Conservation (phyloP, 92 coral and sea anemone species). For the Actinernus sp. region DNA sequence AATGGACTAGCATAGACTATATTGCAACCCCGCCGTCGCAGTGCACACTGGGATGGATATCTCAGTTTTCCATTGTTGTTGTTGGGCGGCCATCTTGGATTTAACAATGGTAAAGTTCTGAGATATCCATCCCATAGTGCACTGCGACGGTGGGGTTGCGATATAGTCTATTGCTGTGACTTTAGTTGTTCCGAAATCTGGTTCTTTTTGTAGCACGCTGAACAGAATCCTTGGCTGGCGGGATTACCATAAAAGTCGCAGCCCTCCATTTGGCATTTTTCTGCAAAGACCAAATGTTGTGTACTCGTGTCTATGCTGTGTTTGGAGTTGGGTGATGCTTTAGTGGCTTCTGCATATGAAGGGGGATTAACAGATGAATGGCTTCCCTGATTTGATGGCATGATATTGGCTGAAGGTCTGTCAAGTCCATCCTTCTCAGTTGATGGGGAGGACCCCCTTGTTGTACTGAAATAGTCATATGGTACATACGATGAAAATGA, state of each 20-base stretch:
- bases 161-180: no score
- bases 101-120: no score
- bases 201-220: slow-evolving; percentile 70
- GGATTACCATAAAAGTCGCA: slow-evolving; percentile 89
- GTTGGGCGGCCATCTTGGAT: no score
- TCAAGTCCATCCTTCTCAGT: not conserved
- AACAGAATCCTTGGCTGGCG: slow-evolving; percentile 82
- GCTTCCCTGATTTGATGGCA: not conserved
- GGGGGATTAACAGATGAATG: slow-evolving; percentile 5
- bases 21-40: no score
- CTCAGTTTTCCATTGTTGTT: no score
- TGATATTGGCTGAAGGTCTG: not conserved
- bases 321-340: slow-evolving; percentile 2
- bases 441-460: not conserved
- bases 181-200: no score
- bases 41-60: no score
- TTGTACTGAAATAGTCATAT: slow-evolving; percentile 23
- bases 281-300: not conserved
- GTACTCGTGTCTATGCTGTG: not conserved
- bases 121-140: no score
- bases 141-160: no score
- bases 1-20: no score
- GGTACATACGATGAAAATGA: slow-evolving; percentile 56
- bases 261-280: slow-evolving; percentile 48
- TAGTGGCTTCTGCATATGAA: slow-evolving; percentile 16